Conservation (phyloP, 2,888 invertebrate genomes). For the Ectropis crepuscularia region DNA sequence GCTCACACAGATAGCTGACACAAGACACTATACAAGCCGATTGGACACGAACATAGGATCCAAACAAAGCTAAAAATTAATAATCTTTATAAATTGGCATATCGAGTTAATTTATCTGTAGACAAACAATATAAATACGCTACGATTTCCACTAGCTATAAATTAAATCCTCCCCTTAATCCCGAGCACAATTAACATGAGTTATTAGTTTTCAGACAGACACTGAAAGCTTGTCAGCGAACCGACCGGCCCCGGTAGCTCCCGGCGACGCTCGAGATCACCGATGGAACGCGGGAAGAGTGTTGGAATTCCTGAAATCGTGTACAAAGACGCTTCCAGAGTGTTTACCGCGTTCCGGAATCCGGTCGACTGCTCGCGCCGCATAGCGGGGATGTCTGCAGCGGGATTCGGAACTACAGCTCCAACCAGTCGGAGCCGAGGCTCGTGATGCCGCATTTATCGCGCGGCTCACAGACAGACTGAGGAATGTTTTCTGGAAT, state of each 20-base stretch:
- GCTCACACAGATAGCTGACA: too few relatives aligned
- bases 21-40: background rate
- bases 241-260: background rate
- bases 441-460: constrained; percentile 25
- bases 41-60: constrained; percentile 16
- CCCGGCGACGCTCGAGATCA: background rate
- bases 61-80: constrained; percentile 19
- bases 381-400: constrained; percentile 16
- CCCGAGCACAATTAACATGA: too few relatives aligned
- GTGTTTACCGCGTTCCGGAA: constrained; percentile 26
- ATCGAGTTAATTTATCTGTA: background rate
- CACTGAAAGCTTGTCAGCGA: background rate
- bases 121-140: background rate
- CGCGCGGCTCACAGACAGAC: background rate
- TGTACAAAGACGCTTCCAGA: constrained; percentile 16
- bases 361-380: constrained; percentile 6
- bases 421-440: constrained; percentile 7
- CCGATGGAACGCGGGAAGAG: constrained; percentile 4
- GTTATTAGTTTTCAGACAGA: too few relatives aligned
- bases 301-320: constrained; percentile 17
- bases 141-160: too few relatives aligned
- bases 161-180: too few relatives aligned
- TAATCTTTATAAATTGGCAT: background rate
- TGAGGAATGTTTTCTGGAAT: background rate
- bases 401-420: background rate